Conservation (phyloP, 2,797 vertebrate species). For the Anisognathus igniventris region DNA sequence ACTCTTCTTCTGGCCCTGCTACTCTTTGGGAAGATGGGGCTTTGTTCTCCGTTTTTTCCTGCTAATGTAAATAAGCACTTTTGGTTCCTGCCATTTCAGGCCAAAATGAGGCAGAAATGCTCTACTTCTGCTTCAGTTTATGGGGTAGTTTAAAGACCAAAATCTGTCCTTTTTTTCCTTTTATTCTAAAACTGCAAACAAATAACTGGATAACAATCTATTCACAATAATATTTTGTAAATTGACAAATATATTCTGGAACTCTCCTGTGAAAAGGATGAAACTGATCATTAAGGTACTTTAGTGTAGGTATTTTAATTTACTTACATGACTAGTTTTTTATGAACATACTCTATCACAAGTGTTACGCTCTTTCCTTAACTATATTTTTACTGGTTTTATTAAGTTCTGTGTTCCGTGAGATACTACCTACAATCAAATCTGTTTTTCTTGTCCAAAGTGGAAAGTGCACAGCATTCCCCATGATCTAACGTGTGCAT, state of each 20-base stretch:
- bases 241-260: neutral
- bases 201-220: neutral
- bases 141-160: neutral
- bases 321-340: neutral
- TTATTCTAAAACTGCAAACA: neutral
- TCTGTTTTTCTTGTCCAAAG: neutral
- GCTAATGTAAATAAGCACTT: neutral
- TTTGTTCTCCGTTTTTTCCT: neutral
- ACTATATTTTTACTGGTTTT: neutral
- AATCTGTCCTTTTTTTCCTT: neutral
- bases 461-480: neutral
- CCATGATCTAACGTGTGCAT: rapidly evolving
- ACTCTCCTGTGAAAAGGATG: neutral
- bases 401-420: neutral
- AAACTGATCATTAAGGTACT: neutral
- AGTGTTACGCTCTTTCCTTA: neutral
- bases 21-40: neutral
- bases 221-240: neutral
- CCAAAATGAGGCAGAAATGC: neutral
- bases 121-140: neutral
- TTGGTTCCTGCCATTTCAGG: neutral
- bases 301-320: neutral
- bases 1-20: neutral
- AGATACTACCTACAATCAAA: neutral
- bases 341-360: neutral